A percentile compares a stretch with the other conserved stretches of the same genome.
Evolutionary conservation across 2,888 invertebrate species (phyloP).

Genomic region (Diloba caeruleocephala): DNA sequence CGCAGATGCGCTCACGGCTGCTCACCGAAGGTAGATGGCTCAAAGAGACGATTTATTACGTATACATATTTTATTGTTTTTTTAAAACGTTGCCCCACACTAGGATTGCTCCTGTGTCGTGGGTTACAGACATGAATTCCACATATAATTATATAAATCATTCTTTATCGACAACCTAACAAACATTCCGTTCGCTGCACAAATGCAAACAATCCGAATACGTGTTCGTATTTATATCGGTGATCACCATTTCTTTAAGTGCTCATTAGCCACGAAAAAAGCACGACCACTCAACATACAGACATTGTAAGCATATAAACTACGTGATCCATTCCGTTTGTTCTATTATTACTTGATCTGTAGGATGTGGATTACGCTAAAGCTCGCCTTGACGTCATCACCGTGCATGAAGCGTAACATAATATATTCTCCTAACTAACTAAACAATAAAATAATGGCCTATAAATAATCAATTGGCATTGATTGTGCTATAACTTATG

Average conservation of each 20-base stretch:
- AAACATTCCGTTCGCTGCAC: too few relatives aligned
- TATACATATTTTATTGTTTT: too few relatives aligned
- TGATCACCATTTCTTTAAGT: conserved; percentile 6
- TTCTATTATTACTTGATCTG: conserved; percentile 54
- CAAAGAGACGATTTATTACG: too few relatives aligned
- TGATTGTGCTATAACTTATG: conserved; percentile 52
- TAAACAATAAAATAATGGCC: conserved; percentile 59
- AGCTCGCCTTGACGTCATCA: conserved; percentile 52
- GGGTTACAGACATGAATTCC: too few relatives aligned
- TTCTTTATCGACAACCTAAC: too few relatives aligned
- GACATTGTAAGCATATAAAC: conserved; percentile 31
- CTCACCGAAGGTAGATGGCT: too few relatives aligned
- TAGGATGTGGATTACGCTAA: conserved; percentile 48
- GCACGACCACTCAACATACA: conserved; percentile 24
- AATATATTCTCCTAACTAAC: conserved; percentile 48
- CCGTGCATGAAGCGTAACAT: conserved; percentile 41
- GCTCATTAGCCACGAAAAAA: conserved; percentile 20
- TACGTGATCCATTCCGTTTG: conserved; percentile 42
- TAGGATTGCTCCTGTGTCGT: too few relatives aligned
- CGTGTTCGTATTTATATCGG: not conserved
- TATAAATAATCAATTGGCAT: conserved; percentile 58
- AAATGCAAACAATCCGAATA: too few relatives aligned
- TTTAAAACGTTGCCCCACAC: too few relatives aligned
- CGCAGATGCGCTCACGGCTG: conserved; percentile 3
- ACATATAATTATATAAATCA: too few relatives aligned